phyloP scores from a whole-genome alignment of 2,888 invertebrate genomes.

The Alsophila aescularia region DNA sequence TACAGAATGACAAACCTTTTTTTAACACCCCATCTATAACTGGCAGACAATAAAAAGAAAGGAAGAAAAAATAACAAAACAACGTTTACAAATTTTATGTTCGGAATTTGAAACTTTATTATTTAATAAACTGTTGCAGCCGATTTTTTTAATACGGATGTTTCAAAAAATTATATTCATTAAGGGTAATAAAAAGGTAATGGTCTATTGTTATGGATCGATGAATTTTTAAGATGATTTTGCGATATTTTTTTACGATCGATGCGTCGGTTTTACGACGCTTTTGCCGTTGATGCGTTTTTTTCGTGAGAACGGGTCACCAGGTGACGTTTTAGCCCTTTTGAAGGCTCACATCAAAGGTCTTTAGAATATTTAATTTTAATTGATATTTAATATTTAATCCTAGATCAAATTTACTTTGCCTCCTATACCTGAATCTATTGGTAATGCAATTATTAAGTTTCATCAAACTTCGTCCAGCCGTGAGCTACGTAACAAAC shows the following conservation, averaged over 20 bases:
- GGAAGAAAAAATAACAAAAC: constrained; percentile 56
- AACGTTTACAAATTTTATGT: constrained; percentile 79
- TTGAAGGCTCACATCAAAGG: constrained; percentile 17
- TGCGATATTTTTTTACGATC: constrained; percentile 79
- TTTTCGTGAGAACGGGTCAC: constrained; percentile 67
- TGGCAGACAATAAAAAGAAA: constrained; percentile 54
- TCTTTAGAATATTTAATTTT: neutral
- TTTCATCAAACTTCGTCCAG: too few species aligned
- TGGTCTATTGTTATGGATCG: constrained; percentile 74
- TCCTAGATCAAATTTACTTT: too few species aligned
- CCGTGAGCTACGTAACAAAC: too few species aligned
- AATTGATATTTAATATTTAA: too few species aligned
- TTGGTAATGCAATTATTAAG: too few species aligned
- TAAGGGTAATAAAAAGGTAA: constrained; percentile 79
- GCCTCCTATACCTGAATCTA: too few species aligned
- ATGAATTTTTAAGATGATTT: constrained; percentile 78
- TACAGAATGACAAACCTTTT: constrained; percentile 63
- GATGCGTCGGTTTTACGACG: constrained; percentile 69
- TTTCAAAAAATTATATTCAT: constrained; percentile 68
- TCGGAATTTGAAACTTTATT: constrained; percentile 70
- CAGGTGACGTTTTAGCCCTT: constrained; percentile 51
- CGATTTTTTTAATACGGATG: constrained; percentile 50
- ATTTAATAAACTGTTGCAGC: constrained; percentile 70
- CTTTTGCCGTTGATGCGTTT: constrained; percentile 54
- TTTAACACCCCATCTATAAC: constrained; percentile 65